Evolutionary conservation across 1,140 invertebrate species (phyloP), one percentile per base, ranked within the genome.

Genomic region (Bathynomus jamesi): DNA sequence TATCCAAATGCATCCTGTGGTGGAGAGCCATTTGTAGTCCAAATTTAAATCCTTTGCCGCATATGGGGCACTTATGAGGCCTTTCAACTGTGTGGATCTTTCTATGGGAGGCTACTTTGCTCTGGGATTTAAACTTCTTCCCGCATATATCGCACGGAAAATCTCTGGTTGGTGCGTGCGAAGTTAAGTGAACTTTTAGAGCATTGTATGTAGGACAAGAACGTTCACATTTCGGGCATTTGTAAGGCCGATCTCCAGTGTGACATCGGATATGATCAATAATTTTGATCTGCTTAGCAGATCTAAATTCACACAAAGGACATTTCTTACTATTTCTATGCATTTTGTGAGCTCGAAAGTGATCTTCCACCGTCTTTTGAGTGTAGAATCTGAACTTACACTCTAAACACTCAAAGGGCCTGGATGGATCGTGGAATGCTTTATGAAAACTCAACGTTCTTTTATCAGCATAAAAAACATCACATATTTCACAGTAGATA

Each of bases 51-150:
- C 84, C 85, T 77, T 89, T 89, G 17, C 85, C 83, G 76, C 90
- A 91, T 28, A 89, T 81, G 61, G 84, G 82, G 77, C 86, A 87
- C 31, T 82, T 79, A 72, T 85, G 87, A 62, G 87, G 88, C 75
- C 88, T 87, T 7, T 87, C 85, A 72, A 87, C 87, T 0, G 83
- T 85, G 76, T 89, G 88, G n/a, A 79, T 82, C 28, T 77, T 73
- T 62, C 73, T 73, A 69, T 81, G 80, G 13, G 76, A 53, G 21
- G 40, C 40, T 5, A 53, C 40, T 53, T 3, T 3, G 5, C 40
- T 53, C 40, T 3, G 40, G 2, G 5, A 53, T 1, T 53, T 53
- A 21, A 53, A 53, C 21, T 53, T 53, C 21, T 53, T 53, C 13
- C 40, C 40, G 21, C 40, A 53, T 2, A 53, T 53, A 53, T 53